Percentiles rank a stretch among this genome's conserved stretches.
Conservation (phyloP, 2,888 invertebrate species). For the Acanthopleura granulata region DNA sequence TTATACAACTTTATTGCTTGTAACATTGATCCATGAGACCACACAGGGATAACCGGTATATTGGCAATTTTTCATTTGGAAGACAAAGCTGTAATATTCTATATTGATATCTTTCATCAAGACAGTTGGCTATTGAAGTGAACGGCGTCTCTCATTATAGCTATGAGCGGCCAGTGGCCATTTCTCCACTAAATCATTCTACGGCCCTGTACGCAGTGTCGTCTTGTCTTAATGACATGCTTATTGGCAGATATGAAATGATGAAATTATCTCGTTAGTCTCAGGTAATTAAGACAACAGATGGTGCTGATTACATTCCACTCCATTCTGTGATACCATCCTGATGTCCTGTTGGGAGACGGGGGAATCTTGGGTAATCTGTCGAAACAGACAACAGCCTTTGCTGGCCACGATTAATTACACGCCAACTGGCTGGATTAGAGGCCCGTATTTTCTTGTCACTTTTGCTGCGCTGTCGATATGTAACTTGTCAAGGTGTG, state of each 20-base stretch:
- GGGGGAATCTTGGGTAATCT: slow-evolving; percentile 1
- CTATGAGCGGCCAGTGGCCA: background rate
- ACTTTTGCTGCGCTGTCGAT: background rate
- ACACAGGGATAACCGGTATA: background rate
- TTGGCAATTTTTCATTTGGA: background rate
- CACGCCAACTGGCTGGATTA: background rate
- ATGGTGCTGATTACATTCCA: slow-evolving; percentile 1
- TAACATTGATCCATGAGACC: background rate
- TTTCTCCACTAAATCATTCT: background rate
- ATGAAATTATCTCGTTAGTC: slow-evolving; percentile 1
- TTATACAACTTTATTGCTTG: too few relatives aligned
- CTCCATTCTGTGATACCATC: background rate
- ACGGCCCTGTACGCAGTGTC: background rate
- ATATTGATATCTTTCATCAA: background rate
- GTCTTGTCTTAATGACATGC: background rate
- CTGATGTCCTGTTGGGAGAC: background rate
- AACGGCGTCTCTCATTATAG: background rate
- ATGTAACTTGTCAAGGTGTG: background rate
- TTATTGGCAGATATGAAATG: slow-evolving; percentile 1
- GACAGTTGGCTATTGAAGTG: background rate
- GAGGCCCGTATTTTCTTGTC: background rate
- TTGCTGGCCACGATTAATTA: background rate
- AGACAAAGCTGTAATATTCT: background rate
- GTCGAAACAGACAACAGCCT: background rate
- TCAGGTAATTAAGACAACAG: background rate